Evolutionary conservation across 2,888 invertebrate genomes (phyloP), one percentile per base, ranked within the genome.

Genomic region (Drosophila mimica): DNA sequence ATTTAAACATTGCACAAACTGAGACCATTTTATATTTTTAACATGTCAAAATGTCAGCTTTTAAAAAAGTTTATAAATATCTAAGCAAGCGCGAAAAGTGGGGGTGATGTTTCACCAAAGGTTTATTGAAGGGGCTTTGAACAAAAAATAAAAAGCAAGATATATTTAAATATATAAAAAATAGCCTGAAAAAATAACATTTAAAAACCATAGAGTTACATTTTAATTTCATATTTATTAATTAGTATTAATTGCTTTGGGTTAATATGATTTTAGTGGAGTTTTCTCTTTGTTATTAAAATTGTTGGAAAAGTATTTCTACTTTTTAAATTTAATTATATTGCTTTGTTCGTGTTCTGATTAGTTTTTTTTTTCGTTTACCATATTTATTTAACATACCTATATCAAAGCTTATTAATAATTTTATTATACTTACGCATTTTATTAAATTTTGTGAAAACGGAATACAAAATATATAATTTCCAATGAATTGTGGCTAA

Each of bases 401-500:
- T 11, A 62, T 38, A 52, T 40, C 9, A 3, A 9, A 33, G 15
- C 8, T 15, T 40, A 33, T 33, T 46, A 33, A 28, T 5, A 0
- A 46, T 31, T 48, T 52, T 63, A 52, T 59, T 40, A 31, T 53
- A 28, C 34, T 4, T 9, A n/a, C 1, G n/a, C 1, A n/a, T 33
- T 6, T 25, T 15, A 25, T 6, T 7, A 9, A 17, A 17, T 13
- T 17, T 36, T 6, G 25, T 17, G 9, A 34, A 7, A 33, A 34
- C 20, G 11, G 25, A 25, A 36, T 38, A 25, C 20, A 46, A 69
- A 66, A 38, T 59, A 62, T 70, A 69, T 70, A 53, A 62, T 49
- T 59, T 65, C 62, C 66, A 76, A 82, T 82, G 73, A 69, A 76
- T 79, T 79, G 11, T 31, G 40, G 65, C 67, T 84, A 84, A 87